phyloP scores from a whole-genome alignment of 2,888 invertebrate species.

The Chelonus formosanus region DNA sequence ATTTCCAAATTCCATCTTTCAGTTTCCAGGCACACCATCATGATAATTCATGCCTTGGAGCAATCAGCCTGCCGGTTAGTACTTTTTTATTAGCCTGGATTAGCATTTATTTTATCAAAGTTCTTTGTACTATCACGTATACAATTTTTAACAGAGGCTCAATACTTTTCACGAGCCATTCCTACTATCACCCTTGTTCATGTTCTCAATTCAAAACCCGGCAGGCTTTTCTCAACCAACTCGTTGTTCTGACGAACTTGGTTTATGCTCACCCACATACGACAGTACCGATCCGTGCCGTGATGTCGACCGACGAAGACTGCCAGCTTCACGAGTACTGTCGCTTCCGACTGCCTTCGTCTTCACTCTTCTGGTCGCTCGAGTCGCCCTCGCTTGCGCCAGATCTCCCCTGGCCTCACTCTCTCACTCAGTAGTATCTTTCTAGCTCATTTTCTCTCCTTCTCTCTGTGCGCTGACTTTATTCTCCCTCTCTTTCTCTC shows the following conservation, averaged over 20 bases:
- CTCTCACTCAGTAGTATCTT: constrained; percentile 22
- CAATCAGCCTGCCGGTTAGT: no score
- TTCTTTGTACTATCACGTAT: no score
- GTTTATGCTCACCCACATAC: constrained; percentile 7
- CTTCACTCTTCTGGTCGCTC: constrained; percentile 25
- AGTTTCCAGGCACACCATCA: not conserved
- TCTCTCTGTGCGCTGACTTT: constrained; percentile 23
- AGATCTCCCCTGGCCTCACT: constrained; percentile 23
- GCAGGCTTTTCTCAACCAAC: constrained; percentile 6
- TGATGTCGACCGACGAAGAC: constrained; percentile 32
- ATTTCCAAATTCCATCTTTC: not conserved
- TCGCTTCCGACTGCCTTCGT: constrained; percentile 29
- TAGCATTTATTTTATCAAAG: no score
- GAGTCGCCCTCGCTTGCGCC: constrained; percentile 30
- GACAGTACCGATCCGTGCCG: constrained; percentile 28
- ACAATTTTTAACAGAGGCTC: no score
- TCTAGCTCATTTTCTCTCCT: constrained; percentile 33
- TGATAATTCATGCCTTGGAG: not conserved
- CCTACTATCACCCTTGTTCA: no score
- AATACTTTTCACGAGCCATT: no score
- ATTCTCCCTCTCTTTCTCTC: constrained; percentile 30
- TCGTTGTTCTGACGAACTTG: constrained; percentile 8
- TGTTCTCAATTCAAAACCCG: no score
- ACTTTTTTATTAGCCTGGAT: no score
- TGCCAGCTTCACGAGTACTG: constrained; percentile 30